phyloP scores from a whole-genome alignment of 2,113 vertebrate species.

The Heteronetta atricapilla region DNA sequence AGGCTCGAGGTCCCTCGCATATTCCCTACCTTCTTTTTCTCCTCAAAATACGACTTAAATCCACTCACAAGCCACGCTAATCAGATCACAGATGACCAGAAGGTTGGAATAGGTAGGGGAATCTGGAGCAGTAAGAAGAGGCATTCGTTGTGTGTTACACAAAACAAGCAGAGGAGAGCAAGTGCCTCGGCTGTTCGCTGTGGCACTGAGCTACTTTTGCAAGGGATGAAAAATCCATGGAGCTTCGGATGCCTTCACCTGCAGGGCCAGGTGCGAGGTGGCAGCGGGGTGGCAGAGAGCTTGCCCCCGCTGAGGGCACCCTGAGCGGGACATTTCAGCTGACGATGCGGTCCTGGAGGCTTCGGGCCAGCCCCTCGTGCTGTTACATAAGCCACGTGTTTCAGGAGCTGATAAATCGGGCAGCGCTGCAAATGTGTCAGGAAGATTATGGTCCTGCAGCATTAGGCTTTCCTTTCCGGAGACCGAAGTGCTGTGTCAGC shows the following conservation, averaged over 20 bases:
- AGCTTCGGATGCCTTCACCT: not conserved
- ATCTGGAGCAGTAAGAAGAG: not conserved
- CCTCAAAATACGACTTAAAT: not conserved
- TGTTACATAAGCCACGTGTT: not conserved
- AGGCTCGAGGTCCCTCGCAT: not conserved
- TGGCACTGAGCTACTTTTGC: not conserved
- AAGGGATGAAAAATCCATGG: not conserved
- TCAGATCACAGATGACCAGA: not conserved
- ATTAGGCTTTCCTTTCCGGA: constrained; percentile 30
- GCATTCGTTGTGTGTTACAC: not conserved
- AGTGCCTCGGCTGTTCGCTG: not conserved
- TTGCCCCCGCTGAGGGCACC: not conserved
- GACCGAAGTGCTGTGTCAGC: not conserved
- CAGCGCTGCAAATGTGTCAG: not conserved
- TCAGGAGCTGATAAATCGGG: constrained; percentile 27
- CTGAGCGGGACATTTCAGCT: not conserved
- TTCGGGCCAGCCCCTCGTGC: not conserved
- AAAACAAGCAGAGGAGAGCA: not conserved
- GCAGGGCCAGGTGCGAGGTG: not conserved
- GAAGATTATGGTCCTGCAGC: constrained; percentile 3
- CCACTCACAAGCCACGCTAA: not conserved
- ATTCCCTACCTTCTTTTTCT: not conserved
- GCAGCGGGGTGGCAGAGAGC: not conserved
- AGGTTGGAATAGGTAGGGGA: not conserved
- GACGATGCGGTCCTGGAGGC: not conserved